Percentiles rank a stretch among this genome's conserved stretches.
These are phyloP conservation scores for Eutolmus rufibarbis DNA, from an alignment of 2,888 invertebrate genomes.

Conservation along the genomic window DNA sequence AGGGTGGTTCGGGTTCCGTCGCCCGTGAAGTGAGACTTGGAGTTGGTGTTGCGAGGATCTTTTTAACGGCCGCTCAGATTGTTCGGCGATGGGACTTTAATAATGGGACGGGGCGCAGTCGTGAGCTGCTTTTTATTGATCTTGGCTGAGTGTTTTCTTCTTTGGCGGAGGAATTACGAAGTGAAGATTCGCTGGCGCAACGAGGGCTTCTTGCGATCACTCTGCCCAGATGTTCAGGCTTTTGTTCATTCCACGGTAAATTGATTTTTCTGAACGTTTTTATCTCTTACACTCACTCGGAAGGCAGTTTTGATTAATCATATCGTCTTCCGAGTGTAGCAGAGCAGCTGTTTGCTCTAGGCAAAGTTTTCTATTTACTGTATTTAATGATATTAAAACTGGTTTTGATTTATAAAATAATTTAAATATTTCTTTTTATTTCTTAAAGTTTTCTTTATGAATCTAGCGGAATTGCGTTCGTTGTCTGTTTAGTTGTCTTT, in stretches of 20 bases:
- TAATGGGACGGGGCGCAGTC: background rate
- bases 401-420: background rate
- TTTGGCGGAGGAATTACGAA: background rate
- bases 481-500: too few species aligned
- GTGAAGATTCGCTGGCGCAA: background rate
- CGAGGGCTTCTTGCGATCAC: background rate
- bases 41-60: conserved; percentile 2
- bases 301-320: background rate
- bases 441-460: background rate
- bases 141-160: background rate
- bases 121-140: background rate
- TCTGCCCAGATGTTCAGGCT: conserved; percentile 28
- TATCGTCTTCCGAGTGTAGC: background rate
- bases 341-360: background rate
- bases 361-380: background rate
- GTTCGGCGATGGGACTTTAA: conserved; percentile 2
- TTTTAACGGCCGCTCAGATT: background rate
- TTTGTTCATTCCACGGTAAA: background rate
- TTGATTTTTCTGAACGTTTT: conserved; percentile 5
- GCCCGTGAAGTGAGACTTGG: background rate
- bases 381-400: background rate
- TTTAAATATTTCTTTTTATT: background rate
- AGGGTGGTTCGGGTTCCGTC: background rate
- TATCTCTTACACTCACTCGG: background rate
- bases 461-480: too few species aligned